Evolutionary conservation across 2,113 vertebrate species (phyloP).

Genomic region (Coturnix japonica): DNA sequence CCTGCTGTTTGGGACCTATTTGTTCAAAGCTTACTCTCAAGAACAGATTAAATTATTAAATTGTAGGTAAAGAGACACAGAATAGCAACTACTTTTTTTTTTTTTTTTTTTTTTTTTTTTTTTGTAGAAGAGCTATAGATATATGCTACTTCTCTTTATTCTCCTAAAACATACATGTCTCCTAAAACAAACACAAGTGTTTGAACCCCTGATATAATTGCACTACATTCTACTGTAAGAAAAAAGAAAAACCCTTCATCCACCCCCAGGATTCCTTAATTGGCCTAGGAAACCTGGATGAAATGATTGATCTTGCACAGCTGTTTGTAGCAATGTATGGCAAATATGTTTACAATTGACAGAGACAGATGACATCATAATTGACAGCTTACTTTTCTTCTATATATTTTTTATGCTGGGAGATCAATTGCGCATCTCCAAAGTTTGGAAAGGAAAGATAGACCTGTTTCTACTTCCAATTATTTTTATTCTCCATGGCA

Average conservation of each 20-base stretch:
- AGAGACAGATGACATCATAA: constrained; percentile 19
- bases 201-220: constrained; percentile 1
- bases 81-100: neutral
- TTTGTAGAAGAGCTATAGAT: neutral
- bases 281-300: neutral
- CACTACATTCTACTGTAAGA: neutral
- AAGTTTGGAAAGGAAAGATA: constrained; percentile 14
- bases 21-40: neutral
- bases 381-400: constrained; percentile 40
- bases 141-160: neutral
- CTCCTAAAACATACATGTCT: neutral
- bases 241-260: neutral
- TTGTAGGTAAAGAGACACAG: neutral
- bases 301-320: constrained; percentile 39
- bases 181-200: neutral
- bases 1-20: neutral
- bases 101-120: no score
- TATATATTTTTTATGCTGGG: neutral
- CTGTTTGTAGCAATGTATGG: neutral
- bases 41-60: neutral
- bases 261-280: constrained; percentile 35
- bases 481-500: constrained; percentile 36
- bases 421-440: constrained; percentile 28
- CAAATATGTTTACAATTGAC: constrained; percentile 29
- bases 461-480: constrained; percentile 29